Evolutionary conservation across 2,797 vertebrate species (phyloP).

Genomic region (Discoglossus pictus): DNA sequence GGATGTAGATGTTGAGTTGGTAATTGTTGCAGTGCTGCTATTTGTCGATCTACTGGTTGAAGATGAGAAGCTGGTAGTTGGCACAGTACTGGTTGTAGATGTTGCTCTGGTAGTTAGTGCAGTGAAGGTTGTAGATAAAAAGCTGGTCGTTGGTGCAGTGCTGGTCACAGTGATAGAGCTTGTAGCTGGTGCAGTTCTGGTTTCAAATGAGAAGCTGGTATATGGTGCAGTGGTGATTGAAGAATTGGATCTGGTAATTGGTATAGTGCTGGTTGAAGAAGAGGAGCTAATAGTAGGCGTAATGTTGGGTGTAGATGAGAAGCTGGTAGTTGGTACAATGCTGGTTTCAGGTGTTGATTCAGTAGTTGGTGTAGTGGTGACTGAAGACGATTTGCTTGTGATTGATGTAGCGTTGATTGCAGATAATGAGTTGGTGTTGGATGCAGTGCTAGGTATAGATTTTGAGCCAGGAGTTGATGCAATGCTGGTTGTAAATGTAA

Average conservation of each 20-base stretch:
- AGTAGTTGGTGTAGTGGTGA: not conserved
- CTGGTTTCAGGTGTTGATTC: not conserved
- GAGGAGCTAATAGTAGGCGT: not conserved
- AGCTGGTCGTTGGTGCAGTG: not conserved
- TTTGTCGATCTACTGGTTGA: too few species aligned
- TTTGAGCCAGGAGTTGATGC: too few species aligned
- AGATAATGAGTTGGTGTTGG: not conserved
- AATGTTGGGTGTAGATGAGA: not conserved
- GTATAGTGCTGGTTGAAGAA: not conserved
- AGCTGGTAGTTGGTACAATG: not conserved
- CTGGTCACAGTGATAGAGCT: not conserved
- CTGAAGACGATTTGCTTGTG: too few species aligned
- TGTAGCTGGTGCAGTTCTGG: not conserved
- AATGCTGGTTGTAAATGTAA: too few species aligned
- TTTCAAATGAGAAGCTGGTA: not conserved
- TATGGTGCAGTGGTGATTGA: not conserved
- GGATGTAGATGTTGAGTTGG: not conserved
- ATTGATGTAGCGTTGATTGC: not conserved
- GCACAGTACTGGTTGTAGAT: not conserved
- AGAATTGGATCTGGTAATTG: not conserved
- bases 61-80: not conserved
- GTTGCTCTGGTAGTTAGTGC: not conserved
- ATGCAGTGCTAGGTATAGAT: too few species aligned
- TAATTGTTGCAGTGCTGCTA: not conserved
- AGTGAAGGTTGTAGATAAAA: not conserved